phyloP scores from a whole-genome alignment of 1,140 invertebrate genomes.

The Rhopalosiphum maidis region DNA sequence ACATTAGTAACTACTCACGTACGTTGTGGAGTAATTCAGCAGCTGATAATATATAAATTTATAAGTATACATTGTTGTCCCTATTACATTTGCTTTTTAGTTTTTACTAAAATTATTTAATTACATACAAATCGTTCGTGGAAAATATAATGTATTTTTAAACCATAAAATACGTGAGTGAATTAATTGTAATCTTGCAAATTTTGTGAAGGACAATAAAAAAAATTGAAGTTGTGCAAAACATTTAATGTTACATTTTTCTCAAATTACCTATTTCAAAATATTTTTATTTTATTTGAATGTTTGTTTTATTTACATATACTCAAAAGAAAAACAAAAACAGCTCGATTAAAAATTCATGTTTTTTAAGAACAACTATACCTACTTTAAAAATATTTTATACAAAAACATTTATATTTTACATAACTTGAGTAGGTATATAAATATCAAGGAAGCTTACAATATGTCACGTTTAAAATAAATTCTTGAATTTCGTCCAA shows the following conservation, averaged over 20 bases:
- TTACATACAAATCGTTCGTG: not conserved
- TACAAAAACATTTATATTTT: not conserved
- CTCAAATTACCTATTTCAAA: not conserved
- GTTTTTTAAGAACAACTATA: not conserved
- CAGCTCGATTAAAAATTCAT: not conserved
- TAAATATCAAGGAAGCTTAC: conserved; percentile 5
- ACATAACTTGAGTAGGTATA: not conserved
- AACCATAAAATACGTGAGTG: not conserved
- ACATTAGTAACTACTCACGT: not conserved
- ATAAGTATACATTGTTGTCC: not conserved
- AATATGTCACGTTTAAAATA: not conserved
- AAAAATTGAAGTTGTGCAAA: not conserved
- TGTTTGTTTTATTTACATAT: not conserved
- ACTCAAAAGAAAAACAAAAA: not conserved
- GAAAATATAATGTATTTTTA: not conserved
- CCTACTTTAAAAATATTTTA: not conserved
- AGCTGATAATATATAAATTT: not conserved
- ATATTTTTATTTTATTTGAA: not conserved
- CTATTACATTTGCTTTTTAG: not conserved
- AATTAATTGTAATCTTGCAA: not conserved
- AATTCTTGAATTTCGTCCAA: conserved; percentile 10
- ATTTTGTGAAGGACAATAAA: not conserved
- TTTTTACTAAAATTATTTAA: not conserved
- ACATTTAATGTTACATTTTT: not conserved
- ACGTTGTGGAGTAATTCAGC: not conserved